phyloP scores from a whole-genome alignment of 2,113 vertebrate species.

The Chaetodon trifascialis region DNA sequence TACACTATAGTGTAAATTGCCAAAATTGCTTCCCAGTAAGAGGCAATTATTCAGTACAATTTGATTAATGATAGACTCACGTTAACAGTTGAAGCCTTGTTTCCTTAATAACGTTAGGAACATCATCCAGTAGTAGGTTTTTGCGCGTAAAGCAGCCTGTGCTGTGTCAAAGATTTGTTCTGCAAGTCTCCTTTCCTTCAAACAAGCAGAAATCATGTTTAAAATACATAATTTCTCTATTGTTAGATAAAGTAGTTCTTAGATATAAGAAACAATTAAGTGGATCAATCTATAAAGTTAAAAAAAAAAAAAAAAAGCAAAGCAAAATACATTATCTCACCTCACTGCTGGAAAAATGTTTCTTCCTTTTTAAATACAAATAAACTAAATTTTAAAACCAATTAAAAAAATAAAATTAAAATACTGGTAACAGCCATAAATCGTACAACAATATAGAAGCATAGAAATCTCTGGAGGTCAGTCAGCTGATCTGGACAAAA shows the following conservation, averaged over 20 bases:
- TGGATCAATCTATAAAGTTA: background rate
- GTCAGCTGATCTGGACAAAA: slow-evolving; percentile 74
- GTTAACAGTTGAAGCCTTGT: slow-evolving; percentile 25
- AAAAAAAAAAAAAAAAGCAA: no score
- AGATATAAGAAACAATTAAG: background rate
- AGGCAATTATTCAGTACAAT: slow-evolving; percentile 44
- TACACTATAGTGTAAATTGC: slow-evolving; percentile 24
- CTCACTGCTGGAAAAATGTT: background rate
- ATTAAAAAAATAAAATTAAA: background rate
- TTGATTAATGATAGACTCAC: slow-evolving; percentile 24
- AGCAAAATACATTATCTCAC: background rate
- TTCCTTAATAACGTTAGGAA: slow-evolving; percentile 10
- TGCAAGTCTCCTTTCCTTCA: background rate
- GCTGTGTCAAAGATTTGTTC: background rate
- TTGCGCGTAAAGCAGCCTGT: background rate
- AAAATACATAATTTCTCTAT: background rate
- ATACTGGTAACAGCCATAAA: background rate
- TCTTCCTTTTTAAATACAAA: background rate
- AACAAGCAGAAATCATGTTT: background rate
- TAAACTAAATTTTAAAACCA: background rate
- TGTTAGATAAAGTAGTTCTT: background rate
- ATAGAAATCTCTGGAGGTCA: slow-evolving; percentile 40
- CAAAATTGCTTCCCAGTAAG: slow-evolving; percentile 50
- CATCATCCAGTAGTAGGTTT: background rate
- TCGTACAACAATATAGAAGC: slow-evolving; percentile 16